Evolutionary conservation across 2,113 vertebrate species (phyloP), one percentile per base, ranked within the genome.

Genomic region (Aphyosemion australe): DNA sequence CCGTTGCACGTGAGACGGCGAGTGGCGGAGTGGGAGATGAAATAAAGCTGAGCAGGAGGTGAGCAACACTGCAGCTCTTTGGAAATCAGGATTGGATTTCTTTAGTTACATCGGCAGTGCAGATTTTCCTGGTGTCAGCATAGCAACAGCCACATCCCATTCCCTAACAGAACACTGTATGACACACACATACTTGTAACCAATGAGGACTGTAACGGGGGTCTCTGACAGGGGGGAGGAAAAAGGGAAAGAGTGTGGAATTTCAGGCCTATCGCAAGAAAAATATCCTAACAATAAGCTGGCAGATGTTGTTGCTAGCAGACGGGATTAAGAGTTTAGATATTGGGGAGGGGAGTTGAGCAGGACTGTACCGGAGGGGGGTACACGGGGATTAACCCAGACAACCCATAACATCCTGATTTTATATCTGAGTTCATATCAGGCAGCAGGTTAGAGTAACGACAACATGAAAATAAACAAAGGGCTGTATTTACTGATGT

Each of bases 81-180:
- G 62, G 80, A 84, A 80, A 82, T 70, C 70, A 87, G 86, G 80
- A 87, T 80, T 76, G 53, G 79, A 78, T 89, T 86, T 85, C 85
- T 87, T 84, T 78, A 84, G 84, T 79, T 84, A 63, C 84, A 87
- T 76, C 79, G 75, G 79, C 84, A 88, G 79, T 86, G 86, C 87
- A 87, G 83, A 84, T 85, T 86, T 83, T 84, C 79, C 79, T 69
- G 57, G 84, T 72, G 82, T 88, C 87, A 87, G 89, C 87, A 89
- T 90, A 89, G 89, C 89, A 88, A 89, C 89, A 90, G 86, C 89
- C 79, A 63, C 82, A 43, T 88, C 79, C 80, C 83, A 63, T 88
- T 87, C 85, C 77, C 84, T 81, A 79, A 82, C 88, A 82, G 83
- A 85, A 85, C 78, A 76, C 65, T 82, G 75, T 79, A 74, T 89